These are phyloP conservation scores for Trachelipus rathkii DNA, from an alignment of 1,140 invertebrate species.

Conservation along the genomic window DNA sequence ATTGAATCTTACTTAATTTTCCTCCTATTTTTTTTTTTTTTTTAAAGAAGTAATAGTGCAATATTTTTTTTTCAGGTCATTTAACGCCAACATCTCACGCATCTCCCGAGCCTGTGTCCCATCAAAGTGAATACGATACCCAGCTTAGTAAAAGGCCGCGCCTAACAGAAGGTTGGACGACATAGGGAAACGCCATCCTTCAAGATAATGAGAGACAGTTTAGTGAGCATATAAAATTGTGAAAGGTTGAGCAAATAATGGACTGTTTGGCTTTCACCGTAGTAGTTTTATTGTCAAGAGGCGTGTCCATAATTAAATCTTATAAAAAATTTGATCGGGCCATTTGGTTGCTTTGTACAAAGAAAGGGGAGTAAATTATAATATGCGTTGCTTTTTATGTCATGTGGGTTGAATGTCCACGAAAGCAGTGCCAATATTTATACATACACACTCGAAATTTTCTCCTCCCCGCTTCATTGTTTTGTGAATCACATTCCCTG, in stretches of 20 bases:
- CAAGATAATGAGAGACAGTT: background rate
- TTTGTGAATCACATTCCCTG: slow-evolving; percentile 12
- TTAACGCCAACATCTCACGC: slow-evolving; percentile 72
- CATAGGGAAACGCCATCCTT: slow-evolving; percentile 52
- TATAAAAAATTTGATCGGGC: background rate
- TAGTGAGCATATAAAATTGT: background rate
- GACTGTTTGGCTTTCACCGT: background rate
- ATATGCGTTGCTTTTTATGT: slow-evolving; percentile 1
- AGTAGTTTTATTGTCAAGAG: background rate
- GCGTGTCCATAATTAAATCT: background rate
- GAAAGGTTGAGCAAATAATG: no score
- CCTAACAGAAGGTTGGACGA: slow-evolving; percentile 76
- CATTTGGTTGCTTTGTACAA: slow-evolving; percentile 7
- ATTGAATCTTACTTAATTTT: no score
- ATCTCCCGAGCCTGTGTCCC: slow-evolving; percentile 61
- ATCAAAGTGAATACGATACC: slow-evolving; percentile 69
- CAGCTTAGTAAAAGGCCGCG: slow-evolving; percentile 74
- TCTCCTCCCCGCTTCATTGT: slow-evolving; percentile 1
- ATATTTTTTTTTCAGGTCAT: slow-evolving; percentile 58
- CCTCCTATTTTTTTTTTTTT: no score
- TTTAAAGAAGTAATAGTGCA: slow-evolving; percentile 28
- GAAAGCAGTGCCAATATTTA: slow-evolving; percentile 7
- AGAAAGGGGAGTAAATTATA: background rate
- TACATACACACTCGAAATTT: background rate
- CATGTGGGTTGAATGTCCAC: slow-evolving; percentile 8